Conservation (phyloP, 2,888 invertebrate species). For the Morpho deidamia region DNA sequence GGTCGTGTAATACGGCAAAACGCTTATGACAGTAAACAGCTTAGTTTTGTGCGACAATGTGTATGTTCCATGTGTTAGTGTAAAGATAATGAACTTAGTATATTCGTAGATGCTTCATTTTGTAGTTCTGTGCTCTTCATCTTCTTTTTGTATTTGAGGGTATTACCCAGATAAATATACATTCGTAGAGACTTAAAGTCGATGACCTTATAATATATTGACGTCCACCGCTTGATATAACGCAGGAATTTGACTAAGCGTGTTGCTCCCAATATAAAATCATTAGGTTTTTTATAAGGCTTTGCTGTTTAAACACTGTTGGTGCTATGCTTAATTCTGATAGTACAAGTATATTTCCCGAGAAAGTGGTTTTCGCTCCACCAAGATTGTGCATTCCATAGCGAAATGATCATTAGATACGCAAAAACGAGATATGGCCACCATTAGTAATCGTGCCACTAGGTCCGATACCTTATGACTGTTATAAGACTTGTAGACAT, state of each 20-base stretch:
- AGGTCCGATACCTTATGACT: conserved; percentile 10
- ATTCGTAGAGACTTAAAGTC: conserved; percentile 3
- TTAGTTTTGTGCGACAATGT: too few relatives aligned
- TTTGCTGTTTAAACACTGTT: conserved; percentile 34
- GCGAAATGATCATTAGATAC: conserved; percentile 53
- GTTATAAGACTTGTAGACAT: background rate
- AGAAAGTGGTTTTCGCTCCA: conserved; percentile 61
- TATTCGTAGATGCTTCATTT: too few relatives aligned
- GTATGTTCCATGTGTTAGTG: too few relatives aligned
- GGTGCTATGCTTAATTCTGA: conserved; percentile 18
- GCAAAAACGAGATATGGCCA: conserved; percentile 47
- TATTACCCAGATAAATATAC: conserved; percentile 2
- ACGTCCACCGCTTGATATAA: conserved; percentile 5
- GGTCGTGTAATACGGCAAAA: too few relatives aligned
- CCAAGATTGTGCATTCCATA: conserved; percentile 46
- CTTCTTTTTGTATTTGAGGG: background rate
- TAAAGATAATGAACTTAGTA: too few relatives aligned
- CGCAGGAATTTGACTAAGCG: conserved; percentile 11
- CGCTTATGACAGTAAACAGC: too few relatives aligned
- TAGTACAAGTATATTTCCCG: conserved; percentile 29
- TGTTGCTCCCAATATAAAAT: conserved; percentile 22
- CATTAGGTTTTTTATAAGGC: conserved; percentile 49
- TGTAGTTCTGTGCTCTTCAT: too few relatives aligned
- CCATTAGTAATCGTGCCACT: conserved; percentile 26
- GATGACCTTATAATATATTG: conserved; percentile 2